These are phyloP conservation scores for Scaptomyza hsui DNA, from an alignment of 1,140 invertebrate genomes.

Conservation along the genomic window DNA sequence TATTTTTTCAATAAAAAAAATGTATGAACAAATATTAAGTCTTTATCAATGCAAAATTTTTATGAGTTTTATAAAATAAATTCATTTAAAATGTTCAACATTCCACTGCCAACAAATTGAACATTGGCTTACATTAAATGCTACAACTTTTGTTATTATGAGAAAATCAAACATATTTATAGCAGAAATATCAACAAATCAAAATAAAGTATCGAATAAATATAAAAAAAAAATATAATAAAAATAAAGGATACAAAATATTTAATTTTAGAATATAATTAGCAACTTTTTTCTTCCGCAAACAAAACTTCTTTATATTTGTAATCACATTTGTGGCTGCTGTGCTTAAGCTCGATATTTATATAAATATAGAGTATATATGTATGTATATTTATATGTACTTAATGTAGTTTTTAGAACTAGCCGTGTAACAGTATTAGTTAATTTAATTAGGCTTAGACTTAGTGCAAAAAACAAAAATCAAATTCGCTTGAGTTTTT, in stretches of 20 bases:
- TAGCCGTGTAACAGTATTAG: slow-evolving; percentile 81
- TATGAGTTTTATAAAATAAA: no score
- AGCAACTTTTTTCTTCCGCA: no score
- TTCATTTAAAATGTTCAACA: neutral
- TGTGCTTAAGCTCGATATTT: slow-evolving; percentile 10
- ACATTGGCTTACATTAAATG: neutral
- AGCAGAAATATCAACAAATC: neutral
- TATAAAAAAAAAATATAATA: neutral
- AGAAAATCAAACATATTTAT: neutral
- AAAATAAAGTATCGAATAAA: neutral
- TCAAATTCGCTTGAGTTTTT: slow-evolving; percentile 31
- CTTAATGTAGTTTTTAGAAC: slow-evolving; percentile 40
- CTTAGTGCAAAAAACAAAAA: slow-evolving; percentile 29
- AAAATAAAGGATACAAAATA: no score
- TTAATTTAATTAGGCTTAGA: slow-evolving; percentile 78
- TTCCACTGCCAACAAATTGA: slow-evolving; percentile 4
- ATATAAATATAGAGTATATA: slow-evolving; percentile 20
- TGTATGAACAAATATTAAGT: no score
- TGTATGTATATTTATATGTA: slow-evolving; percentile 27
- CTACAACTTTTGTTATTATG: neutral
- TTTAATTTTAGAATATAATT: no score
- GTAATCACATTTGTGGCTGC: neutral
- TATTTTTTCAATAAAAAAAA: no score
- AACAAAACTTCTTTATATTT: neutral
- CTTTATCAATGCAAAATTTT: no score